Percentiles rank a stretch among this genome's conserved stretches.
Evolutionary conservation across 2,797 vertebrate species (phyloP).

Genomic region (Picus viridis): DNA sequence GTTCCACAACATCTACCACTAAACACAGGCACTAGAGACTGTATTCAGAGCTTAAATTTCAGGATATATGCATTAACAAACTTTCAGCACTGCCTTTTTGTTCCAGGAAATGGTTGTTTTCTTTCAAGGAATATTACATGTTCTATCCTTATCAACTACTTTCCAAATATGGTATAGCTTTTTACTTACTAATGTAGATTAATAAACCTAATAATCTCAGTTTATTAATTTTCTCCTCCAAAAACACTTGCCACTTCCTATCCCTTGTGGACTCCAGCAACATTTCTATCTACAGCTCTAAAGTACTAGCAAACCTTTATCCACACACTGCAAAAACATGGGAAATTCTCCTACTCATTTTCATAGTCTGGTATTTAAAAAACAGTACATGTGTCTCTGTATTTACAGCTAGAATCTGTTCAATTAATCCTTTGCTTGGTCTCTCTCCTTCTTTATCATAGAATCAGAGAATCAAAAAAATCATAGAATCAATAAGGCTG

Average conservation of each 20-base stretch:
- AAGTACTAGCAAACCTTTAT: background rate
- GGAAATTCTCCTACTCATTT: background rate
- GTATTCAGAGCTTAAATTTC: background rate
- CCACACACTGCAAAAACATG: background rate
- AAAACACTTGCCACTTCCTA: background rate
- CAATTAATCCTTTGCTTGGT: background rate
- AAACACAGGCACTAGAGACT: background rate
- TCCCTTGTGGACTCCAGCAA: background rate
- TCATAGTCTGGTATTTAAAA: background rate
- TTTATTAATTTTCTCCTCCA: background rate
- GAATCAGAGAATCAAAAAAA: too few relatives aligned
- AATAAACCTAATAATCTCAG: background rate
- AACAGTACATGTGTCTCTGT: background rate
- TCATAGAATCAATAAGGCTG: too few relatives aligned
- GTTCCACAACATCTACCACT: background rate
- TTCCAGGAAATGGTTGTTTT: background rate
- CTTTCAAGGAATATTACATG: background rate
- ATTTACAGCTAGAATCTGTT: background rate
- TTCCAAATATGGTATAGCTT: background rate
- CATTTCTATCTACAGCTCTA: background rate
- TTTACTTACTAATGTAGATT: background rate
- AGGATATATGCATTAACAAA: background rate
- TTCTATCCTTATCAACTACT: background rate
- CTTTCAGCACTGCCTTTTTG: background rate
- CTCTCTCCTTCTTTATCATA: background rate